A percentile compares a stretch with the other conserved stretches of the same genome.
These are phyloP conservation scores for Petroica traversi DNA, from an alignment of 2,113 vertebrate genomes.

Conservation along the genomic window DNA sequence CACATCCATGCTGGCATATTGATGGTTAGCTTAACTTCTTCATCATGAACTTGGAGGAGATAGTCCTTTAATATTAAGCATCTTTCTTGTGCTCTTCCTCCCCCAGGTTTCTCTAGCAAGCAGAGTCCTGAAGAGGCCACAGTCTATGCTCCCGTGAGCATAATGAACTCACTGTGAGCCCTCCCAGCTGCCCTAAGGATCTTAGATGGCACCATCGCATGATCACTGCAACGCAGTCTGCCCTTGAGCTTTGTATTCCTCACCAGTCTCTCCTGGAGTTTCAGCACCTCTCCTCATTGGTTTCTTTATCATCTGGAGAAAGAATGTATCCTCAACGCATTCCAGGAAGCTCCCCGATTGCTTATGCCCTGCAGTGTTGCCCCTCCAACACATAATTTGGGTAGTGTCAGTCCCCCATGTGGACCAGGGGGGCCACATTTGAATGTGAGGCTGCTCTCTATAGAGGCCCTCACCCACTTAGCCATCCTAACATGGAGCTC, in stretches of 20 bases:
- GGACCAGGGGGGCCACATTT: too few species aligned
- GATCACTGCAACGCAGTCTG: not conserved
- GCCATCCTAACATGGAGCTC: not conserved
- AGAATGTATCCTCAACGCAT: fast-evolving
- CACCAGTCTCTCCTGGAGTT: not conserved
- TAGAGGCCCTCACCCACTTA: not conserved
- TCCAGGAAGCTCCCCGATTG: not conserved
- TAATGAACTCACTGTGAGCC: not conserved
- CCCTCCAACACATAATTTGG: not conserved
- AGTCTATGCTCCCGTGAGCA: fast-evolving
- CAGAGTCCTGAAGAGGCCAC: not conserved
- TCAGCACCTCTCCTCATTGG: not conserved
- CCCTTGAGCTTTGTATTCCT: not conserved
- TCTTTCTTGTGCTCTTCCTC: not conserved
- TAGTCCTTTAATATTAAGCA: not conserved
- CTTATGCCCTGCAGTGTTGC: not conserved
- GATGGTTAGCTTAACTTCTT: not conserved
- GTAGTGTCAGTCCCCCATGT: too few species aligned
- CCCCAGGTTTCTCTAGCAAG: not conserved
- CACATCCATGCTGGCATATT: not conserved
- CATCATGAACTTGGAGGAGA: not conserved
- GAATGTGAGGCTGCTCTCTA: not conserved
- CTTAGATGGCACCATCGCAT: not conserved
- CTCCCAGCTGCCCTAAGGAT: not conserved
- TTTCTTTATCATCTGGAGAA: not conserved